Base-by-base conservation (phyloP, 2,113 vertebrate genomes). In the Nibea coibor region DNA sequence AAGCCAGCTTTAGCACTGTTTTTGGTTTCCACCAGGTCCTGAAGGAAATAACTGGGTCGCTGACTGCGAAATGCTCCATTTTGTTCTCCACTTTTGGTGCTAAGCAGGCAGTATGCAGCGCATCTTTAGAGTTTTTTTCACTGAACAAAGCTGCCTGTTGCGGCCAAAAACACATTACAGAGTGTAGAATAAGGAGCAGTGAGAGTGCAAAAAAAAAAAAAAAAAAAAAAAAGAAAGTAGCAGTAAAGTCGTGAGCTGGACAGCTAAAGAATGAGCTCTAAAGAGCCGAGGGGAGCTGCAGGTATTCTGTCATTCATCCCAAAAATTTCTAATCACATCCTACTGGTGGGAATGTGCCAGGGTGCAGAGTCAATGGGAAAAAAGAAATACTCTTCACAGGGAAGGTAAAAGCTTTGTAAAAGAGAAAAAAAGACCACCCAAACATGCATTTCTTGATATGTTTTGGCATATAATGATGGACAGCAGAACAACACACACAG, bases 401-500 rank as follows among this genome's bases (percentile, higher is more conserved):
- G 59, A 71, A 47, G 5, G 20, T 6, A 35, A 35, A 39, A 35
- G 24, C 20, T 31, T 26, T 61, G 28, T 2, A 9, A 7, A 16
- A 53, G 35, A 63, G 43, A 62, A 2, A 17, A 17, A 10, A 5
- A 43, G 5, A 1, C 24, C 24, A 15, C 0, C 0, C 20, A 35
- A 22, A 73, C 42, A 16, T 28, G 6, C 9, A 47, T 72, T 68
- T 59, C 17, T 28, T 71, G 6, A 54, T 35, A 58, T 63, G 14
- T 61, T 58, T 62, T 42, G 63, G 24, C 1, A 31, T 45, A 53
- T 31, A 20, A 72, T 82, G 78, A 81, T 43, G 16, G 65, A 61
- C 71, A 84, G 24, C 16, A 54, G 58, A 53, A 75, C 75, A 81
- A 70, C 22, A 39, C 53, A 69, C 47, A 10, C 12, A 54, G 26